Evolutionary conservation across 2,888 invertebrate species (phyloP).

Genomic region (Lasioglossum vierecki): DNA sequence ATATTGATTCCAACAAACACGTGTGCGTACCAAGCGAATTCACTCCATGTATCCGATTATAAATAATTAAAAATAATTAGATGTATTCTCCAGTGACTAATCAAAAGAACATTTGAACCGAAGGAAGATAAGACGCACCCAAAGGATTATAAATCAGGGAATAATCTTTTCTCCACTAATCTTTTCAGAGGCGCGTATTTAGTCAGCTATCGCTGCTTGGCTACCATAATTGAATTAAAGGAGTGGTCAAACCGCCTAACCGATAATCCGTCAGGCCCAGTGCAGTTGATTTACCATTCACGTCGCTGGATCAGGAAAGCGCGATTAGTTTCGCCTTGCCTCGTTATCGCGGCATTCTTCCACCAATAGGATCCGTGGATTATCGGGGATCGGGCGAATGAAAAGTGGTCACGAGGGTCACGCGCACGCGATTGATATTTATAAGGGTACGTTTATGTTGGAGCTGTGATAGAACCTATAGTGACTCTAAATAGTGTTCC

Average conservation of each 20-base stretch:
- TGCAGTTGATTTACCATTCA: background rate
- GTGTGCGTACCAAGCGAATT: too few species aligned
- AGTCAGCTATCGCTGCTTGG: background rate
- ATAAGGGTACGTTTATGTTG: conserved; percentile 36
- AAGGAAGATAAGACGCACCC: background rate
- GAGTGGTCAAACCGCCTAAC: background rate
- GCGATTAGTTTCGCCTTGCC: background rate
- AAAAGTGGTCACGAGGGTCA: conserved; percentile 47
- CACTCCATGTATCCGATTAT: background rate
- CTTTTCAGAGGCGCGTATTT: background rate
- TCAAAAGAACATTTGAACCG: background rate
- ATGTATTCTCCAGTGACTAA: background rate
- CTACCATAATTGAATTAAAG: background rate
- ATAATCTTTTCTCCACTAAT: background rate
- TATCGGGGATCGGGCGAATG: conserved; percentile 39
- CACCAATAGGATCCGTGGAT: conserved; percentile 27
- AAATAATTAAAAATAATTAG: background rate
- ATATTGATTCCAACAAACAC: background rate
- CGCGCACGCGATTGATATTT: conserved; percentile 64
- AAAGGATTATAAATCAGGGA: background rate
- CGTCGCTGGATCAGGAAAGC: background rate
- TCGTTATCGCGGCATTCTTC: conserved; percentile 26
- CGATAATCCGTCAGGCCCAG: background rate
- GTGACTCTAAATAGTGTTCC: background rate
- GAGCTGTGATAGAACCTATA: background rate